These are phyloP conservation scores for Blastobasis adustella DNA, from an alignment of 2,888 invertebrate species.

Conservation along the genomic window DNA sequence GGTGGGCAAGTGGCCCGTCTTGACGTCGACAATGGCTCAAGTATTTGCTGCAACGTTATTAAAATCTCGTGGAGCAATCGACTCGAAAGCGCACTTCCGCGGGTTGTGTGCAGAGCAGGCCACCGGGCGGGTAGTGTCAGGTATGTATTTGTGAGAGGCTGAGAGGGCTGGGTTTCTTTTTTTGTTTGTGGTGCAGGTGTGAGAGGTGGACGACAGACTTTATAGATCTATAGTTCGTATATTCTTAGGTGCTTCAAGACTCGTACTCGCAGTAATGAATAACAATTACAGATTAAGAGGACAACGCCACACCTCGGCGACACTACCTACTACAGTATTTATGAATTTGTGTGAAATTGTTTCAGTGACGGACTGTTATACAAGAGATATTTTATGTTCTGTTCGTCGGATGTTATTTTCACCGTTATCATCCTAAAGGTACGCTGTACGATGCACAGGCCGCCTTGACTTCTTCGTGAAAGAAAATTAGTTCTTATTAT, in stretches of 20 bases:
- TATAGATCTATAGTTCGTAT: too few species aligned
- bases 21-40: conserved; percentile 66
- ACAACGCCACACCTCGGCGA: too few species aligned
- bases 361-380: background rate
- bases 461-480: too few species aligned
- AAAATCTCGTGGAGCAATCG: conserved; percentile 74
- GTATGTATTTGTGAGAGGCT: background rate
- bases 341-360: background rate
- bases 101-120: conserved; percentile 49
- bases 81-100: conserved; percentile 71
- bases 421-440: too few species aligned
- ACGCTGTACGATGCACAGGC: too few species aligned
- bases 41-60: conserved; percentile 74
- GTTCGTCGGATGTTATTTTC: background rate
- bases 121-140: conserved; percentile 5
- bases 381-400: background rate
- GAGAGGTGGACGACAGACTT: background rate
- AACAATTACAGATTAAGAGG: too few species aligned
- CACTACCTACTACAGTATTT: too few species aligned
- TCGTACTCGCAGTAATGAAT: too few species aligned
- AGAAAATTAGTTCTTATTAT: too few species aligned
- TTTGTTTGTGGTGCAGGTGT: background rate
- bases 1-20: conserved; percentile 41
- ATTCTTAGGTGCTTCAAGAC: too few species aligned
- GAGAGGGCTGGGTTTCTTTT: conserved; percentile 1